Percentiles rank a stretch among this genome's conserved stretches.
These are phyloP conservation scores for Lycocerus yunnanus DNA, from an alignment of 2,888 invertebrate genomes.

Conservation along the genomic window DNA sequence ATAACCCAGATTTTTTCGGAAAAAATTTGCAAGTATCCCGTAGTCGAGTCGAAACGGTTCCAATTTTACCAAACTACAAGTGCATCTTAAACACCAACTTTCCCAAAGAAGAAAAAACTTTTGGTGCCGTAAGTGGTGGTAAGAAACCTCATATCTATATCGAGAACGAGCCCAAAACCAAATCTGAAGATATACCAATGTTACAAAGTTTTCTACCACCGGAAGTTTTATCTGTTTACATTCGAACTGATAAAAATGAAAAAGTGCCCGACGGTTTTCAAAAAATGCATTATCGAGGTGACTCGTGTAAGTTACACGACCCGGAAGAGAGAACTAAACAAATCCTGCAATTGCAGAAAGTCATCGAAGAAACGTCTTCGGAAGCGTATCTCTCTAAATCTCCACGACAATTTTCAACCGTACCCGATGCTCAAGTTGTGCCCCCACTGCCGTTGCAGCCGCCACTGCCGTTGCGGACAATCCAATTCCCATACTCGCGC, in stretches of 20 bases:
- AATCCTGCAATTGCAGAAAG: conserved; percentile 6
- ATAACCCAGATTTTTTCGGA: conserved; percentile 21
- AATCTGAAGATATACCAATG: neutral
- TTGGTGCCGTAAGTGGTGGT: no score
- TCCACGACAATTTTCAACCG: neutral
- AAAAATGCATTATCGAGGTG: conserved; percentile 18
- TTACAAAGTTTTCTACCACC: neutral
- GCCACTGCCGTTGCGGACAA: neutral
- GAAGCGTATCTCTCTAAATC: conserved; percentile 7
- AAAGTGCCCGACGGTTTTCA: conserved; percentile 10
- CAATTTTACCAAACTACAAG: conserved; percentile 28
- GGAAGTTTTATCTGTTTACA: conserved; percentile 16
- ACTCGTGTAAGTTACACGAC: conserved; percentile 12
- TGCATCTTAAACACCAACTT: neutral
- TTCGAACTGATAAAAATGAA: conserved; percentile 2
- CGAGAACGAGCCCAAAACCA: neutral
- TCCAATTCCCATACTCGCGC: neutral
- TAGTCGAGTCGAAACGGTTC: conserved; percentile 14
- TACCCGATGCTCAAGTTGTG: neutral
- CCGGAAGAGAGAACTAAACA: conserved; percentile 4
- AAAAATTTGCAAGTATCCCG: conserved; percentile 16
- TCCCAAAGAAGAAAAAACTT: neutral
- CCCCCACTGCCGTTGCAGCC: neutral
- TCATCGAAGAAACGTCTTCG: conserved; percentile 12
- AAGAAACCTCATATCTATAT: neutral